phyloP scores from a whole-genome alignment of 1,140 invertebrate species.

The Drosophila biarmipes region DNA sequence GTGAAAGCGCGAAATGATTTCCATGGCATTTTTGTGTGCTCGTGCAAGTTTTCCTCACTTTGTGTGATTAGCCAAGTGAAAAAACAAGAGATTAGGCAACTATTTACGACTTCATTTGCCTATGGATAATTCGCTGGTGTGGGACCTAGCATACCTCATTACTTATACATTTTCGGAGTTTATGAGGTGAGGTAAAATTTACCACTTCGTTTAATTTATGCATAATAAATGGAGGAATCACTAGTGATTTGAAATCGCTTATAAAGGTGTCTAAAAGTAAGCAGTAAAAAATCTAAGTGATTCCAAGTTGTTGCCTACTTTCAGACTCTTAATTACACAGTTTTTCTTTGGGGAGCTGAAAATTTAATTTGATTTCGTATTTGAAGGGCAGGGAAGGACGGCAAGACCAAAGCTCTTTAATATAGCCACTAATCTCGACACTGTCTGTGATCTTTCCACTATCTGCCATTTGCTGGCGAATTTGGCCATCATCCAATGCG shows the following conservation, averaged over 20 bases:
- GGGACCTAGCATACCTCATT: background rate
- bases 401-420: constrained; percentile 2
- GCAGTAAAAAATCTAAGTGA: too few relatives aligned
- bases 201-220: background rate
- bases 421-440: constrained; percentile 20
- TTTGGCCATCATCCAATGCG: constrained; percentile 63
- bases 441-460: constrained; percentile 38
- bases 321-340: background rate
- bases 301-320: too few relatives aligned
- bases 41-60: constrained; percentile 20
- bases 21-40: constrained; percentile 52
- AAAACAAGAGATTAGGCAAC: constrained; percentile 74
- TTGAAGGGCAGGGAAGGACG: too few relatives aligned
- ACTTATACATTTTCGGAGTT: background rate
- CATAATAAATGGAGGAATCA: too few relatives aligned
- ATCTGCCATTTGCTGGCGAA: constrained; percentile 57
- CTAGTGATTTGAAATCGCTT: too few relatives aligned
- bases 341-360: background rate
- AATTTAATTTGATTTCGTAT: background rate
- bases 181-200: constrained; percentile 35
- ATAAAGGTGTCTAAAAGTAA: too few relatives aligned
- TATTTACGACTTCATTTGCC: constrained; percentile 59
- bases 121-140: background rate
- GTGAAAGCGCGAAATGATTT: constrained; percentile 65
- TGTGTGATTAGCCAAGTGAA: constrained; percentile 78